Conservation (phyloP, 1,140 invertebrate species). For the Tribolium madens region DNA sequence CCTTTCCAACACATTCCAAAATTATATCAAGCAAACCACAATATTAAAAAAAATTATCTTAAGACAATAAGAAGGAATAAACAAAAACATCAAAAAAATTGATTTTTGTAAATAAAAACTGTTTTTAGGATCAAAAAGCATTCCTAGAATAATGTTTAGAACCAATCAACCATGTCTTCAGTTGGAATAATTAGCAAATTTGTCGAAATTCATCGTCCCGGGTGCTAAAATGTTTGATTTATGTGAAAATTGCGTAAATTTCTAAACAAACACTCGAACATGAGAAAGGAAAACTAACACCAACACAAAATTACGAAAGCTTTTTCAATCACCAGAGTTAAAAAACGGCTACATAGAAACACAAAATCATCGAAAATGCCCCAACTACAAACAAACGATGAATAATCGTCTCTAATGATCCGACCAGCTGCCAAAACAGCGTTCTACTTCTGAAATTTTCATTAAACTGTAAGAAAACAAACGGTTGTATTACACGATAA, state of each 20-base stretch:
- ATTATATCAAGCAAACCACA: no score
- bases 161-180: neutral
- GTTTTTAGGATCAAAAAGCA: no score
- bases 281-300: neutral
- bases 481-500: neutral
- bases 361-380: neutral
- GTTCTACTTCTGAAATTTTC: neutral
- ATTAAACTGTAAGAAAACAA: neutral
- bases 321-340: neutral
- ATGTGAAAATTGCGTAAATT: neutral
- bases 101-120: no score
- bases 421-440: neutral
- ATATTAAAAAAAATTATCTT: no score
- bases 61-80: no score
- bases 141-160: neutral
- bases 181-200: neutral
- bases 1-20: neutral
- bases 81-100: no score
- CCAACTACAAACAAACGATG: neutral
- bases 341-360: neutral
- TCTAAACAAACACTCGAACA: neutral
- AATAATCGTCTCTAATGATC: neutral
- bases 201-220: neutral
- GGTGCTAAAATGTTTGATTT: neutral
- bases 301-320: neutral